Evolutionary conservation across 2,888 invertebrate genomes (phyloP).

Genomic region (Andrena fulva): DNA sequence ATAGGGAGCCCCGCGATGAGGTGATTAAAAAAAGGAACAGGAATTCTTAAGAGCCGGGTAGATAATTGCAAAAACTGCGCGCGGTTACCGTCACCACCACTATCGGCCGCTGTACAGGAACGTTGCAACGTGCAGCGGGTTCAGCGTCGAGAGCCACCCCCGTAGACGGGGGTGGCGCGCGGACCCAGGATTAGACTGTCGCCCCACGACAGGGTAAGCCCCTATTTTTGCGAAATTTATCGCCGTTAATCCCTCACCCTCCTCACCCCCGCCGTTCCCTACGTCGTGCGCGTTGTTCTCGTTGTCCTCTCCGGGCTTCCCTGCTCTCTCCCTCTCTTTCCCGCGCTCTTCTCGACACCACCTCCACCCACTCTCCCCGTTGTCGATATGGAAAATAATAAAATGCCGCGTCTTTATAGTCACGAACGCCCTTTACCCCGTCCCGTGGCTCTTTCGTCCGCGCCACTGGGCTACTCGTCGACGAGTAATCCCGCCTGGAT

Average conservation of each 20-base stretch:
- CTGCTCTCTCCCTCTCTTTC: constrained; percentile 65
- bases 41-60: constrained; percentile 67
- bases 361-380: constrained; percentile 30
- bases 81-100: constrained; percentile 40
- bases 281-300: constrained; percentile 65
- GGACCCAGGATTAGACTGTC: constrained; percentile 84
- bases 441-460: constrained; percentile 29
- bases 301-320: constrained; percentile 69
- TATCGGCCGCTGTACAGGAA: constrained; percentile 33
- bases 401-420: constrained; percentile 55
- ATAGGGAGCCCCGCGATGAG: neutral
- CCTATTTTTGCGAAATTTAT: constrained; percentile 85
- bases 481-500: constrained; percentile 80
- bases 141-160: constrained; percentile 65
- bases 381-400: constrained; percentile 61
- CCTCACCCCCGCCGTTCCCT: constrained; percentile 63
- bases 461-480: constrained; percentile 56
- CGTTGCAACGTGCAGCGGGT: constrained; percentile 64
- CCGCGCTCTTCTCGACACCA: constrained; percentile 37
- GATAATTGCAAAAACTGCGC: constrained; percentile 81
- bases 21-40: constrained; percentile 60
- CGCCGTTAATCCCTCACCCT: constrained; percentile 84
- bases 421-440: neutral
- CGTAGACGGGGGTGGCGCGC: constrained; percentile 72
- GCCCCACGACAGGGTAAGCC: constrained; percentile 84